Evolutionary conservation across 2,113 vertebrate genomes (phyloP), one percentile per base, ranked within the genome.

Genomic region (Penelope pileata): DNA sequence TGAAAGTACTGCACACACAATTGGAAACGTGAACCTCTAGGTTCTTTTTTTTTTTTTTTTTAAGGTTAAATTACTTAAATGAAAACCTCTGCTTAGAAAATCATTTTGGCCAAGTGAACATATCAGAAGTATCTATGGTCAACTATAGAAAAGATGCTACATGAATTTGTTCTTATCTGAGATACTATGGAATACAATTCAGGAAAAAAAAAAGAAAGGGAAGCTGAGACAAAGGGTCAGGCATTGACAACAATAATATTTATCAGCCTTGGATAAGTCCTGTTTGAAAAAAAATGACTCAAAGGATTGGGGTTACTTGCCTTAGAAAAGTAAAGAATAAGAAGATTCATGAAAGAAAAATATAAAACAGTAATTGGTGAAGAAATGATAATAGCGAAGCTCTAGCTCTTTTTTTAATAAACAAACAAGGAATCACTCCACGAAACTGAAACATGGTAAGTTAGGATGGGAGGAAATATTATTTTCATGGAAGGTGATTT

Each of bases 351-450:
- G 30, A 87, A 66, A 87, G 93, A 94, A 95, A 70, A 62, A 27
- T 40, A 72, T 67, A 60, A 84, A 94, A 78, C 0, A 3, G 67
- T 89, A 89, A 91, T 63, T 92, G 66, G 48, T 78, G 53, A 89
- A 87, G 26, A 84, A 38, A 78, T 66, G 48, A 79, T 86, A 88
- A 81, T 51, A 91, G 27, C 34, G 51, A 40, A 92, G 59, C 40
- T 84, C 43, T n/a, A 79, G 69, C 59, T 79, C 72, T 80, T 76
- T 50, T 83, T 78, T 72, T 45, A 94, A 75, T 38, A 92, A 93
- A 89, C 16, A 48, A 84, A 87, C 56, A 84, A 74, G 43, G 54
- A 92, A 70, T 88, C 86, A 83, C 12, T 64, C 51, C 38, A 18
- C 43, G 53, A 89, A 79, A 42, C 48, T 64, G 51, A 86, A 86